These are phyloP conservation scores for Mesocricetus auratus DNA, from an alignment of 2,113 vertebrate genomes.

Conservation along the genomic window DNA sequence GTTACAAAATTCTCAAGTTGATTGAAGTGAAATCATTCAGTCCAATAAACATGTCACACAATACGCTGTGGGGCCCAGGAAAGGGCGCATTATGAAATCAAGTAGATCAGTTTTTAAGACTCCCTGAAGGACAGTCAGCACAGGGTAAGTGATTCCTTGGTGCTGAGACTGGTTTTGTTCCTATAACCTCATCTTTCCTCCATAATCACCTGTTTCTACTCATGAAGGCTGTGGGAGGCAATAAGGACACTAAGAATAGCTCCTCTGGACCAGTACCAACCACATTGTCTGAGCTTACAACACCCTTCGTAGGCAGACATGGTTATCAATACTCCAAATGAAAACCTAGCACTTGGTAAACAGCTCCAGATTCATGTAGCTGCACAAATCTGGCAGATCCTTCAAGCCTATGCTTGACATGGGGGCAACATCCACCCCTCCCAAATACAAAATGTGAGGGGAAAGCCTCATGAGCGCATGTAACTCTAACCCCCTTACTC, in stretches of 20 bases:
- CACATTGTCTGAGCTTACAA: neutral
- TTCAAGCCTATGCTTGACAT: neutral
- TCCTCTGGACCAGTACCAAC: neutral
- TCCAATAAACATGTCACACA: conserved; percentile 75
- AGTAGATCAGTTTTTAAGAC: conserved; percentile 62
- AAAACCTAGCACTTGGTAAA: neutral
- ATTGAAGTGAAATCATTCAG: conserved; percentile 73
- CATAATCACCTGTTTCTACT: neutral
- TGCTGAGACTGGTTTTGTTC: neutral
- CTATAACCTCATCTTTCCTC: conserved; percentile 50
- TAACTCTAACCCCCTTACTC: neutral
- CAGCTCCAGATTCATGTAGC: neutral
- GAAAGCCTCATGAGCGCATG: neutral
- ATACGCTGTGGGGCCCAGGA: conserved; percentile 17
- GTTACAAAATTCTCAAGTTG: conserved; percentile 70
- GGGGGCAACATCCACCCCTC: neutral
- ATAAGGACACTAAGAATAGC: neutral
- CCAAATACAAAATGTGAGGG: neutral
- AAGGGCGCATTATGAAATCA: conserved; percentile 61
- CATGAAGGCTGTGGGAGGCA: neutral
- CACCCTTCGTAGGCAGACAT: neutral
- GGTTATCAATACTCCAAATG: neutral
- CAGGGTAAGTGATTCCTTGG: conserved; percentile 29
- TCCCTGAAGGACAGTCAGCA: conserved; percentile 42
- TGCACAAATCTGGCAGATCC: neutral